phyloP scores from a whole-genome alignment of 2,797 vertebrate species.

The Megaceryle alcyon region DNA sequence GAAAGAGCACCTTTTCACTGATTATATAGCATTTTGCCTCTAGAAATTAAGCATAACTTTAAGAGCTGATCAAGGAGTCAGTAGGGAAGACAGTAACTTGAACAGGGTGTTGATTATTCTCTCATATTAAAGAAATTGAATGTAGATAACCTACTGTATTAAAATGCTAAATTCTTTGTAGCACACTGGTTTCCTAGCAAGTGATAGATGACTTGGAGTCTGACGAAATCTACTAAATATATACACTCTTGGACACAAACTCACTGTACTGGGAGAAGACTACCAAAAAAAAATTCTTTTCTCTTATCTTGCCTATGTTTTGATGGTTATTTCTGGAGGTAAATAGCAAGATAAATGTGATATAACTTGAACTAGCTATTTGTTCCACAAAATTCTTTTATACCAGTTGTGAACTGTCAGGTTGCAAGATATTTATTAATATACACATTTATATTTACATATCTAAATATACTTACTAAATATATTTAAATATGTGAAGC shows the following conservation, averaged over 20 bases:
- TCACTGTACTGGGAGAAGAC: neutral
- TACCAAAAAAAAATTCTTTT: neutral
- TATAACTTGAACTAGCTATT: neutral
- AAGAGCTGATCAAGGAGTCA: neutral
- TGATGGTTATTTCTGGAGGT: neutral
- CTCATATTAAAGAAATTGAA: neutral
- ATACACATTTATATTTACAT: no score
- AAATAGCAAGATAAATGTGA: neutral
- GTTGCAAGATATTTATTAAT: neutral
- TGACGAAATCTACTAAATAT: slow-evolving; percentile 14
- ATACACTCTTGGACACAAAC: neutral
- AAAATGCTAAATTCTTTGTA: neutral
- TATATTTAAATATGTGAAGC: neutral
- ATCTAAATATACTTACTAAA: neutral
- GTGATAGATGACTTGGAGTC: slow-evolving; percentile 10
- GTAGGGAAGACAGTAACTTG: neutral
- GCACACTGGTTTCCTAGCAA: neutral
- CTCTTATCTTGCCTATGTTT: neutral
- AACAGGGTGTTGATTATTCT: neutral
- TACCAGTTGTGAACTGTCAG: neutral
- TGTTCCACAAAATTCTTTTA: neutral
- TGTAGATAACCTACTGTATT: neutral
- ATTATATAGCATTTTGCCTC: neutral
- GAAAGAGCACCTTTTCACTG: neutral
- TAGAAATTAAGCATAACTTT: neutral